Base-by-base conservation (phyloP, 2,888 invertebrate species). In the Polia nebulosa region DNA sequence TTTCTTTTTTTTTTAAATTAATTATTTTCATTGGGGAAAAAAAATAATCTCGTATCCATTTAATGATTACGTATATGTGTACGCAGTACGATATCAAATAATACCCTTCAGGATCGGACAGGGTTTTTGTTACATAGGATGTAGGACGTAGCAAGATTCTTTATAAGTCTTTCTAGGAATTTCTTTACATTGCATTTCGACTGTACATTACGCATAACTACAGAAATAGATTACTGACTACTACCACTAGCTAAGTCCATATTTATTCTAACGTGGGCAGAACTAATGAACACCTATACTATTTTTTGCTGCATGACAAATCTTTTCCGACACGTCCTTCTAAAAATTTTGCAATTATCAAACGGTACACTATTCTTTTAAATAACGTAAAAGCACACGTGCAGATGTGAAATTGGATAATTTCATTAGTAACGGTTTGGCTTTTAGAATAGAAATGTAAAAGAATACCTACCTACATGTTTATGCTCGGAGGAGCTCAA, bases 321-420 rank as follows among this genome's bases (percentile, higher is more conserved):
- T 60, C 39, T 15, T 36, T 25, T 20, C 9, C 22, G 29, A 25
- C 32, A 27, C 74, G 58, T 59, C 39, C 59, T 75, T 58, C 52
- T 58, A 32, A 62, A 36, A 58, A 73, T 67, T 67, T 68, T 13
- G 25, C 27, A 58, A 78, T 27, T 44, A 78, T 51, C 41, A 59
- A 78, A 69, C 75, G 45, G 58, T 62, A 62, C 49, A n/a, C 11
- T 32, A 29, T 55, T 61, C 5, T 49, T 44, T 63, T 49, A 41
- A 76, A 53, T 44, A 78, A 59, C 55, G 57, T 52, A 32, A 61
- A 67, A 13, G 36, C 56, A 76, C 79, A 76, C 76, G 76, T 78
- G 75, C 63, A 69, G 27, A 69, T 57, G 52, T 68, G 78, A 78
- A 76, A 78, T 73, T 73, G 67, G 34, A 75, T 77, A 57, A 79